phyloP scores from a whole-genome alignment of 2,797 vertebrate genomes.

The Mus minutoides region DNA sequence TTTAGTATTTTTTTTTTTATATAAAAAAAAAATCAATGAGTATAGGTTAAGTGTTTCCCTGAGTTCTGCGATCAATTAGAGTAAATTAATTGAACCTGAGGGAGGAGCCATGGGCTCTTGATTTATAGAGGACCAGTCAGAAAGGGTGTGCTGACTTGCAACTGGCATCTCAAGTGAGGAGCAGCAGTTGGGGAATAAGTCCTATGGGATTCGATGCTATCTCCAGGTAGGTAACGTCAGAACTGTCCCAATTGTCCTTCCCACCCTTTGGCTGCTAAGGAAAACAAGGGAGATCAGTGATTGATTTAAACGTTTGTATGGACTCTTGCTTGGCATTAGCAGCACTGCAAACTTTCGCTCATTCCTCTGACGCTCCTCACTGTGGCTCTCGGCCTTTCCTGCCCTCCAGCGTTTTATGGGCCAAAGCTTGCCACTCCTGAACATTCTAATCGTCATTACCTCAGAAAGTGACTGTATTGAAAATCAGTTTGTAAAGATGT shows the following conservation, averaged over 20 bases:
- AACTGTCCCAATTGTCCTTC: neutral
- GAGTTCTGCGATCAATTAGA: neutral
- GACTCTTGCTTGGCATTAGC: neutral
- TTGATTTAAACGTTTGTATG: neutral
- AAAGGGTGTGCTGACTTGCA: neutral
- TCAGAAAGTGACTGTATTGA: slow-evolving; percentile 14
- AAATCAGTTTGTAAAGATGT: neutral
- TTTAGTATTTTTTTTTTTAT: neutral
- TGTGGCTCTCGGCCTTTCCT: neutral
- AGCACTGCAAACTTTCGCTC: neutral
- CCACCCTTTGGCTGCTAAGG: neutral
- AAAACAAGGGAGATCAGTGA: neutral
- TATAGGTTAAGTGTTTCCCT: neutral
- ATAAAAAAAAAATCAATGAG: neutral
- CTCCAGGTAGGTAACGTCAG: neutral
- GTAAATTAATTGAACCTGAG: neutral
- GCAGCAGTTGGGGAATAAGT: neutral
- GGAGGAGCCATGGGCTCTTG: neutral
- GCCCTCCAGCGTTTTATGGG: neutral
- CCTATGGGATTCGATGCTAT: neutral
- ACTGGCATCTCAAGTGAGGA: neutral
- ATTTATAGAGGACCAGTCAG: neutral
- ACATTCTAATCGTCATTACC: neutral
- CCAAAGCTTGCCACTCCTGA: neutral
- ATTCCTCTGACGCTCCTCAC: neutral